A percentile compares a stretch with the other conserved stretches of the same genome.
Conservation (phyloP, 2,888 invertebrate species). For the Vannuccia rotundouncinata region DNA sequence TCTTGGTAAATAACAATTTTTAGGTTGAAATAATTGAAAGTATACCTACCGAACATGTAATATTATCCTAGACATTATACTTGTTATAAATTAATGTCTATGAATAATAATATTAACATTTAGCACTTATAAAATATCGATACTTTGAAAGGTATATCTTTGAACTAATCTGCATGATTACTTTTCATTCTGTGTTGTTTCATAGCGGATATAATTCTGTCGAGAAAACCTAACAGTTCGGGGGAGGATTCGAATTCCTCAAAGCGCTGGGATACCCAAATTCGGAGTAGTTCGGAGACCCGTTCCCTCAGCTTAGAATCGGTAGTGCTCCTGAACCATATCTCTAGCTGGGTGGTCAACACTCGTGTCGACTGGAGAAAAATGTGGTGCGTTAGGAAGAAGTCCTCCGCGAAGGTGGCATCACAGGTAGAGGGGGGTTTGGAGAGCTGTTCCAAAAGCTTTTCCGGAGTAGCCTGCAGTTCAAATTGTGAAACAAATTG, state of each 20-base stretch:
- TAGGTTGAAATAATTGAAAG: no score
- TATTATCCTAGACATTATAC: no score
- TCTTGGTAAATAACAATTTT: no score
- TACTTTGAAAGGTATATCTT: no score
- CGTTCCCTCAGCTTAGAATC: background rate
- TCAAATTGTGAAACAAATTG: background rate
- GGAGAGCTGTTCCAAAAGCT: background rate
- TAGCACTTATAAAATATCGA: no score
- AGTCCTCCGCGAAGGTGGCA: conserved; percentile 29
- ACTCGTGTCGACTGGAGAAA: background rate
- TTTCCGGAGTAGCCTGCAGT: background rate
- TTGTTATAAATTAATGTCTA: no score
- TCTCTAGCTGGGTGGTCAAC: background rate
- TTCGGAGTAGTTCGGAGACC: background rate
- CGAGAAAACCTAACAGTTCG: background rate
- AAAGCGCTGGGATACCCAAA: background rate
- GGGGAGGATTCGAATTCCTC: background rate
- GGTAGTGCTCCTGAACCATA: background rate
- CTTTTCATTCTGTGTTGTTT: background rate
- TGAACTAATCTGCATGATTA: no score
- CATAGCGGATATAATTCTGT: background rate
- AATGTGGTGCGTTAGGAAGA: conserved; percentile 29
- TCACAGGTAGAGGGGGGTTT: background rate
- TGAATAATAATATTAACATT: no score
- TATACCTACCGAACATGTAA: no score